A percentile compares a stretch with the other conserved stretches of the same genome.
Evolutionary conservation across 2,113 vertebrate genomes (phyloP).

Genomic region (Struthio camelus): DNA sequence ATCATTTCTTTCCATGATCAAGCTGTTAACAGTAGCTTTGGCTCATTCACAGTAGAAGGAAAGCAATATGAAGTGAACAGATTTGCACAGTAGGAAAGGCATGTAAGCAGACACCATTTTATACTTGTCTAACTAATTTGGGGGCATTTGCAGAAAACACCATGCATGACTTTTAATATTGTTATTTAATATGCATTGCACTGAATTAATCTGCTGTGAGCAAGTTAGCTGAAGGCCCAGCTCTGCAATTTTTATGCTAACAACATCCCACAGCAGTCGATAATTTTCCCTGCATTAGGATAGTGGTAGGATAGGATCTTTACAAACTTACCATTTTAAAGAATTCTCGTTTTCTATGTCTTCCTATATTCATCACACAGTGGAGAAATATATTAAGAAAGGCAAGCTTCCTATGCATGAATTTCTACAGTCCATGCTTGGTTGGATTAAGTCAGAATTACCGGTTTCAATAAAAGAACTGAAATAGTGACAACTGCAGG

Average conservation of each 20-base stretch:
- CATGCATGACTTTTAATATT: not conserved
- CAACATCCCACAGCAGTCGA: not conserved
- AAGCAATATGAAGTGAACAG: conserved; percentile 5
- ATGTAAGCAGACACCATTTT: not conserved
- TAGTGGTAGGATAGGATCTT: not conserved
- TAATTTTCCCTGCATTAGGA: not conserved
- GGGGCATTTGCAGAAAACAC: not conserved
- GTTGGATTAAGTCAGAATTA: not conserved
- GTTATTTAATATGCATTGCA: not conserved
- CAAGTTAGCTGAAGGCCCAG: not conserved
- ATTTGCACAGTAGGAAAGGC: conserved; percentile 3
- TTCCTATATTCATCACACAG: not conserved
- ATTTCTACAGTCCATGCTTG: not conserved
- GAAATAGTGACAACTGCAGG: not conserved
- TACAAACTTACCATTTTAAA: not conserved
- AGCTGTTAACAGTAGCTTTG: not conserved
- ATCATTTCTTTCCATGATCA: not conserved
- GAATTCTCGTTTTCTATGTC: not conserved
- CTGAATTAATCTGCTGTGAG: not conserved
- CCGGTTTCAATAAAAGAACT: not conserved
- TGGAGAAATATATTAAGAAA: not conserved
- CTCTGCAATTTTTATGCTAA: not conserved
- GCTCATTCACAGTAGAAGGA: not conserved
- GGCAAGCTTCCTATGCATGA: not conserved
- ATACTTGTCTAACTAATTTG: not conserved